A percentile compares a stretch with the other conserved stretches of the same genome.
Evolutionary conservation across 2,113 vertebrate species (phyloP).

Genomic region (Garra rufa): DNA sequence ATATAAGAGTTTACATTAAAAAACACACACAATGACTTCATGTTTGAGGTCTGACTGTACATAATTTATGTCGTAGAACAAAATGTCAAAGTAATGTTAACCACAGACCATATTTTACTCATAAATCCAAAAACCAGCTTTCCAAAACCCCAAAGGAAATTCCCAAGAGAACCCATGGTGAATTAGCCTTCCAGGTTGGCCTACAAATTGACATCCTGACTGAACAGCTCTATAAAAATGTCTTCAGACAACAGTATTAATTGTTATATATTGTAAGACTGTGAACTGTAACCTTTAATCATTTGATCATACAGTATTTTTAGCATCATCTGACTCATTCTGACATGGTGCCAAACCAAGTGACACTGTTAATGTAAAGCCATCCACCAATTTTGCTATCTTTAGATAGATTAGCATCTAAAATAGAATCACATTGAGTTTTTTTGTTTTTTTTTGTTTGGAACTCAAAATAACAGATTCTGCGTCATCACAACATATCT

Average conservation of each 20-base stretch:
- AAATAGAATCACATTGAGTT: neutral
- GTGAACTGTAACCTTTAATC: neutral
- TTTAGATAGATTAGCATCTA: neutral
- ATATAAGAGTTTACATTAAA: neutral
- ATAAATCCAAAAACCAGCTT: neutral
- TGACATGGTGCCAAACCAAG: neutral
- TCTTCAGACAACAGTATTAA: neutral
- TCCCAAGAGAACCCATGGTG: neutral
- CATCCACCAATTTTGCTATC: neutral
- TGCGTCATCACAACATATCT: neutral
- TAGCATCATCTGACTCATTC: neutral
- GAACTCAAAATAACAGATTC: neutral
- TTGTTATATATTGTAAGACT: neutral
- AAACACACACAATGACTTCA: neutral
- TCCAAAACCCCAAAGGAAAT: neutral
- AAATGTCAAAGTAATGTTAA: neutral
- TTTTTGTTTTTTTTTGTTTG: neutral
- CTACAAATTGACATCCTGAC: neutral
- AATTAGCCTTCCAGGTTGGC: constrained; percentile 1
- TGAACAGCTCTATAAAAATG: neutral
- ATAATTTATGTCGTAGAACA: neutral
- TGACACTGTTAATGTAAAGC: neutral
- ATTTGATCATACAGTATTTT: neutral
- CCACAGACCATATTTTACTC: neutral
- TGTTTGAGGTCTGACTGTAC: neutral